phyloP scores from a whole-genome alignment of 2,797 vertebrate species.

The Cephalopachus bancanus region DNA sequence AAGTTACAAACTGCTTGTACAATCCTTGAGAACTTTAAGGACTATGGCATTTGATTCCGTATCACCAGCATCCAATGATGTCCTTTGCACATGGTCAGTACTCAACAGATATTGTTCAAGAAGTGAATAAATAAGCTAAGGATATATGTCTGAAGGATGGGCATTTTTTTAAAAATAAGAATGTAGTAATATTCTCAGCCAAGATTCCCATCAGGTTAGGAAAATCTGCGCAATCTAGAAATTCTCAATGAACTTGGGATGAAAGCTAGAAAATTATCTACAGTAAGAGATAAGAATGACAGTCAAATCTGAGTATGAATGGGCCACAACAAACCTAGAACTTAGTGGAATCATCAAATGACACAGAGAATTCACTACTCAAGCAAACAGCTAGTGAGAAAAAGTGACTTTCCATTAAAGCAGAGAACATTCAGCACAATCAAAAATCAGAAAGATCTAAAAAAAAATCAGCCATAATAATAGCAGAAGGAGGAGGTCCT shows the following conservation, averaged over 20 bases:
- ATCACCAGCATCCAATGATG: background rate
- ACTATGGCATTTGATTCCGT: background rate
- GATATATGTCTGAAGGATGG: background rate
- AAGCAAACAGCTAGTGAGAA: background rate
- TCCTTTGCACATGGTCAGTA: background rate
- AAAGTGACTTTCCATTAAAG: background rate
- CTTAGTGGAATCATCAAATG: background rate
- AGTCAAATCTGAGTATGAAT: background rate
- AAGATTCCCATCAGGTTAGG: background rate
- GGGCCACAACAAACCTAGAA: background rate
- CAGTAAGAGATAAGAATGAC: background rate
- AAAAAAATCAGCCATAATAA: background rate
- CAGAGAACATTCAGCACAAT: background rate
- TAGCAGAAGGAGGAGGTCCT: background rate
- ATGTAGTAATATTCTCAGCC: background rate
- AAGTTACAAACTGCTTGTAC: background rate
- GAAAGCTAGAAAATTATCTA: background rate
- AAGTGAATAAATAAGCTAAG: background rate
- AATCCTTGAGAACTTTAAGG: background rate
- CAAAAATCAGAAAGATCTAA: constrained; percentile 4
- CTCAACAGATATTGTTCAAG: background rate
- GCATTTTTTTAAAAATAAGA: background rate
- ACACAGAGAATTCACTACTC: background rate
- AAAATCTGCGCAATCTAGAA: background rate
- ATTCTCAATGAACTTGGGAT: background rate